These are phyloP conservation scores for Achatina immaculata DNA, from an alignment of 1,140 invertebrate species.

Conservation along the genomic window DNA sequence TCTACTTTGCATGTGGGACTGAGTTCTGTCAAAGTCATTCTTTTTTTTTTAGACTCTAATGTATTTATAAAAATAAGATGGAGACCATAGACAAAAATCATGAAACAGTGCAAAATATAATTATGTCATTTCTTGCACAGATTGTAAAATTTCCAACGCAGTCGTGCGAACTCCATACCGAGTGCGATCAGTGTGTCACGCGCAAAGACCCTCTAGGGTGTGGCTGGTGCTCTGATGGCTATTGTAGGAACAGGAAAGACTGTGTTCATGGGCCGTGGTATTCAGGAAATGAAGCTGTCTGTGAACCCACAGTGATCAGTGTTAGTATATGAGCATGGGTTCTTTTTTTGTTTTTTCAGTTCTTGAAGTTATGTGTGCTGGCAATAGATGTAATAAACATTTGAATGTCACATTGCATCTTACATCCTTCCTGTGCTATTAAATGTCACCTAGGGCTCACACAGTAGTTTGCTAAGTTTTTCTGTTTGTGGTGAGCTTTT, in stretches of 20 bases:
- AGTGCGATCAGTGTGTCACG: constrained; percentile 63
- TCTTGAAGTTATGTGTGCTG: neutral
- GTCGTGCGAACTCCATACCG: constrained; percentile 61
- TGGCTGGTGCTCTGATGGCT: constrained; percentile 64
- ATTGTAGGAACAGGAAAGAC: constrained; percentile 48
- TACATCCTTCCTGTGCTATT: too few relatives aligned
- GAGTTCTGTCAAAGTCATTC: neutral
- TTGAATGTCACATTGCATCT: neutral
- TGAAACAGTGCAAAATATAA: neutral
- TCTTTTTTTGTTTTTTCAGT: neutral
- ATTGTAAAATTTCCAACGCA: constrained; percentile 62
- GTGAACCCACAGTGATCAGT: neutral
- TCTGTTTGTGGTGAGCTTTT: too few relatives aligned
- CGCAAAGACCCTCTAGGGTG: constrained; percentile 64
- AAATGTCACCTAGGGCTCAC: too few relatives aligned
- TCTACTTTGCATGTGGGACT: too few relatives aligned
- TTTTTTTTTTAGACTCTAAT: neutral
- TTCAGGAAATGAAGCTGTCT: neutral
- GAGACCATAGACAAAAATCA: neutral
- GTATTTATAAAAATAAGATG: neutral
- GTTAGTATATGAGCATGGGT: neutral
- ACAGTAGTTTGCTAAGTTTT: too few relatives aligned
- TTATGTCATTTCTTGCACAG: constrained; percentile 36
- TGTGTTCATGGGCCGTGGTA: constrained; percentile 28
- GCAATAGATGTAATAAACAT: neutral